Conservation (phyloP, 1,140 invertebrate species). For the Pygmarrhopalites habei region DNA sequence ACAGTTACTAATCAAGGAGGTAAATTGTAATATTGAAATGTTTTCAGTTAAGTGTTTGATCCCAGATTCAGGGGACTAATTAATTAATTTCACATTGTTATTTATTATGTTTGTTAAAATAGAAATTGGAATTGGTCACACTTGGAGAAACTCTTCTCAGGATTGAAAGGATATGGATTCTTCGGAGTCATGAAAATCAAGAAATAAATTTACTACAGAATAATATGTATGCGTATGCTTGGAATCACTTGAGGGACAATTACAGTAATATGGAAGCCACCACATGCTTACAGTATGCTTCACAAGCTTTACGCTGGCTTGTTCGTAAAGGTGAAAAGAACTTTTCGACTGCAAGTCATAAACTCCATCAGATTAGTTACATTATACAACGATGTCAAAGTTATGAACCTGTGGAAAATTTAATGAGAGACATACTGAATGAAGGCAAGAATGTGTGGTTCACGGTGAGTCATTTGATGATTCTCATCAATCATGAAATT, state of each 20-base stretch:
- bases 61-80: background rate
- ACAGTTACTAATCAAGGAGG: slow-evolving; percentile 1
- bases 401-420: background rate
- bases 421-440: background rate
- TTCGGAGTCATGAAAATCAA: background rate
- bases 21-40: slow-evolving; percentile 1
- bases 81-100: background rate
- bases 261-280: background rate
- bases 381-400: background rate
- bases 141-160: background rate
- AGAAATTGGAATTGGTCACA: background rate
- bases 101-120: background rate
- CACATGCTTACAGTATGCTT: background rate
- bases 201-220: background rate
- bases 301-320: slow-evolving; percentile 9
- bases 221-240: slow-evolving; percentile 7
- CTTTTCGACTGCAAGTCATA: slow-evolving; percentile 9
- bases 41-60: background rate
- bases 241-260: slow-evolving; percentile 5
- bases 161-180: background rate
- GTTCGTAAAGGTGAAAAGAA: slow-evolving; percentile 4
- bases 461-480: background rate
- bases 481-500: too few relatives aligned
- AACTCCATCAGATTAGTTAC: background rate
- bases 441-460: slow-evolving; percentile 1